These are phyloP conservation scores for Hemithea aestivaria DNA, from an alignment of 2,888 invertebrate genomes.

Conservation along the genomic window DNA sequence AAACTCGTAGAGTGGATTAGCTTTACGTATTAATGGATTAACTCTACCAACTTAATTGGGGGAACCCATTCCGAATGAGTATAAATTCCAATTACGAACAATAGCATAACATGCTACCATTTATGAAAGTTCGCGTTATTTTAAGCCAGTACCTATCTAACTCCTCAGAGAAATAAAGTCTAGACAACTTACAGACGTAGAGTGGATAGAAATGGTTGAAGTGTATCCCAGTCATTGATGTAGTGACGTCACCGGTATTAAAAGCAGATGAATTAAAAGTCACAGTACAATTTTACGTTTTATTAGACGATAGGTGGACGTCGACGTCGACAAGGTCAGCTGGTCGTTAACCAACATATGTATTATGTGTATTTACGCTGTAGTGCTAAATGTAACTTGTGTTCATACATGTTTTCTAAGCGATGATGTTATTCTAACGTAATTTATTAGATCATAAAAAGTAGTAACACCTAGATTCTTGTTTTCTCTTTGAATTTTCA, in stretches of 20 bases:
- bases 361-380: conserved; percentile 12
- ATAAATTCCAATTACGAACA: no score
- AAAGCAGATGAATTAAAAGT: conserved; percentile 15
- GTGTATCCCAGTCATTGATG: conserved; percentile 40
- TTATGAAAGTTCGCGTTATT: no score
- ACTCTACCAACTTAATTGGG: no score
- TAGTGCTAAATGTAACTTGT: conserved; percentile 6
- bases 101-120: no score
- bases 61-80: no score
- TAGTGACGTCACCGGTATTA: conserved; percentile 50
- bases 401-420: conserved; percentile 5
- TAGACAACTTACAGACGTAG: conserved; percentile 25
- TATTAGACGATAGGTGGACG: conserved; percentile 7
- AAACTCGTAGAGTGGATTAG: no score
- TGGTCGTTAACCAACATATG: conserved; percentile 29
- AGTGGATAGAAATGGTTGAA: conserved; percentile 20
- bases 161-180: conserved; percentile 8
- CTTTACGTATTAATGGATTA: no score
- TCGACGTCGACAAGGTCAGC: conserved; percentile 29
- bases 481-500: conserved; percentile 33
- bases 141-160: conserved; percentile 3
- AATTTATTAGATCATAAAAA: conserved; percentile 29
- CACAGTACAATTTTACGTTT: conserved; percentile 13
- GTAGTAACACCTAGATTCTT: conserved; percentile 27
- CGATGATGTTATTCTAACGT: conserved; percentile 15